Percentiles rank a stretch among this genome's conserved stretches.
Evolutionary conservation across 2,888 invertebrate species (phyloP).

Genomic region (Leucoma salicis): DNA sequence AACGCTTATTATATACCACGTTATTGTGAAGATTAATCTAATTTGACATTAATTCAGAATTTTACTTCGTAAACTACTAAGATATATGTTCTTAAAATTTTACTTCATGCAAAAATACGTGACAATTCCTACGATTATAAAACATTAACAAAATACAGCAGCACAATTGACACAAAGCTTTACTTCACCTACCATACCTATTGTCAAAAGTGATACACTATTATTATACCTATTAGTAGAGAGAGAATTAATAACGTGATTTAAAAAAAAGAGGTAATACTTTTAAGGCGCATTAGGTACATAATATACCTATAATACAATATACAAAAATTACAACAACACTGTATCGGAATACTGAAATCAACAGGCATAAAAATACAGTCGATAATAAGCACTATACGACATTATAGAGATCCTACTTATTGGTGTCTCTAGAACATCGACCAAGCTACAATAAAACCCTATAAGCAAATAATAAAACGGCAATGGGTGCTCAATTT

Average conservation of each 20-base stretch:
- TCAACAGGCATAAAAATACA: constrained; percentile 16
- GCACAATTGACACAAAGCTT: constrained; percentile 16
- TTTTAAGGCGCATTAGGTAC: constrained; percentile 14
- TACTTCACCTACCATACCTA: constrained; percentile 16
- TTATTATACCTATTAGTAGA: constrained; percentile 9
- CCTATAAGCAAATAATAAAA: constrained; percentile 57
- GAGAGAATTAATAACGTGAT: constrained; percentile 14
- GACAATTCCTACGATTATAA: constrained; percentile 12
- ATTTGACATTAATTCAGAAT: constrained; percentile 13
- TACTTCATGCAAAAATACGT: constrained; percentile 27
- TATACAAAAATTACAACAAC: constrained; percentile 23
- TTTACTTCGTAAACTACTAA: constrained; percentile 17
- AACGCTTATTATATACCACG: not conserved
- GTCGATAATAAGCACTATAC: constrained; percentile 27
- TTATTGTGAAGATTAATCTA: constrained; percentile 8
- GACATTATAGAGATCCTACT: constrained; percentile 17
- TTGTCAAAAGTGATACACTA: constrained; percentile 6
- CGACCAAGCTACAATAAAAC: constrained; percentile 37
- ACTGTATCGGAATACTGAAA: constrained; percentile 12
- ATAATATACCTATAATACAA: constrained; percentile 7
- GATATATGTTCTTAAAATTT: not conserved
- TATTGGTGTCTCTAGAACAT: constrained; percentile 23
- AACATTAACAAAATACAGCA: constrained; percentile 6
- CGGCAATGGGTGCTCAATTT: constrained; percentile 74
- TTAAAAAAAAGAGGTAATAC: constrained; percentile 20